phyloP scores from a whole-genome alignment of 1,140 invertebrate species.

The Drosophila nasuta region DNA sequence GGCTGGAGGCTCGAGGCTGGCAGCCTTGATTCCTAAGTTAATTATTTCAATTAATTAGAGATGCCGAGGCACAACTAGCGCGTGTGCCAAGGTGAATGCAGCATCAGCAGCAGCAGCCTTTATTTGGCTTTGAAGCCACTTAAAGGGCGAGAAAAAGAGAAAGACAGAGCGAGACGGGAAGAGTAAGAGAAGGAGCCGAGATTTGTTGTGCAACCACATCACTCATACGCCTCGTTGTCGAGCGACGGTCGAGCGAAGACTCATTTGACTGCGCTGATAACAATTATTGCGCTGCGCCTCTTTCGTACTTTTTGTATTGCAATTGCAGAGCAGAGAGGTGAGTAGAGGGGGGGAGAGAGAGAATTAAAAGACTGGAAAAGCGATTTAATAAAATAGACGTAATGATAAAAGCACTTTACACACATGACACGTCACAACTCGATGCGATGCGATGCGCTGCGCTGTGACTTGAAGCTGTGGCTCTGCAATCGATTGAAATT shows the following conservation, averaged over 20 bases:
- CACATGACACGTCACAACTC: not conserved
- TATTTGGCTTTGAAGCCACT: slow-evolving; percentile 11
- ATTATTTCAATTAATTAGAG: slow-evolving; percentile 33
- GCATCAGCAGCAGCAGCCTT: not conserved
- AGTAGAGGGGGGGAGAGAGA: not conserved
- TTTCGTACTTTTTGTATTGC: too few species aligned
- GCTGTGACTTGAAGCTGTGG: not conserved
- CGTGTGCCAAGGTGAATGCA: not conserved
- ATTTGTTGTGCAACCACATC: not conserved
- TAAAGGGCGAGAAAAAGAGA: not conserved
- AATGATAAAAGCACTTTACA: slow-evolving; percentile 23
- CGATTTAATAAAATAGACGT: slow-evolving; percentile 18
- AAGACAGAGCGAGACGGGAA: not conserved
- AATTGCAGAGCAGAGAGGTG: not conserved
- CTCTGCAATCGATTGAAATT: slow-evolving; percentile 6
- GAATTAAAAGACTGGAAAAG: slow-evolving; percentile 3
- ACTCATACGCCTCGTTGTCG: slow-evolving; percentile 14
- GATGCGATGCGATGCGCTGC: not conserved
- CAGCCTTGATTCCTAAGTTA: slow-evolving; percentile 26
- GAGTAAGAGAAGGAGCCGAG: not conserved
- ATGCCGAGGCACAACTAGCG: not conserved
- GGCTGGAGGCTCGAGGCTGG: not conserved
- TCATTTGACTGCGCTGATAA: slow-evolving; percentile 15
- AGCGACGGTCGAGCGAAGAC: not conserved
- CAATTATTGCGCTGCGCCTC: not conserved